Base-by-base conservation (phyloP, 2,113 vertebrate species). In the Phyllostomus discolor region DNA sequence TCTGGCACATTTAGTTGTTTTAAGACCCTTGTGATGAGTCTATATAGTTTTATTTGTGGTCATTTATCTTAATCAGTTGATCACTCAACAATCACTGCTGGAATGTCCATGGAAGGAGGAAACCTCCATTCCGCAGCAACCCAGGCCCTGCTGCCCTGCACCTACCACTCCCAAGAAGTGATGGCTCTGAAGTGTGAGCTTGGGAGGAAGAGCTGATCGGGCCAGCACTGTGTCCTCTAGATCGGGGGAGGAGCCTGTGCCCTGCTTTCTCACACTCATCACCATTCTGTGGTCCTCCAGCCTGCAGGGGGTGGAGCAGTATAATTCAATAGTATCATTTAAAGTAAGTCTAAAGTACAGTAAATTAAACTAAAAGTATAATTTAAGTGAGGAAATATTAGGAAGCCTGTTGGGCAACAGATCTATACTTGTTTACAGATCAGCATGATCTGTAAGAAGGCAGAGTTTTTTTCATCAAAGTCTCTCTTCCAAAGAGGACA, bases 1-100 rank as follows among this genome's bases (percentile, higher is more conserved):
- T 70, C 70, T 85, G 52, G 59, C 62, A 15, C n/a, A 69, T 82
- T 91, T 66, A 91, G 35, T 76, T 78, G 81, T 33, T 26, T 84
- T 78, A 62, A 93, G 19, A 91, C 41, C 87, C 80, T 19, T 38
- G 43, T 57, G 64, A 89, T 20, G 33, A 54, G 46, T 67, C 70
- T 72, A 22, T 81, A 41, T 38, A 50, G 69, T 75, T 93, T 84
- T 75, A 75, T 43, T 93, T 41, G 8, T 19, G 22, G 54, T 86
- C 1, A 54, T 93, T 94, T 96, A 43, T 83, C 19, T 41, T 82
- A 70, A 31, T 90, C 41, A 22, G 35, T 81, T 79, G 57, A 80
- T 95, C 28, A 31, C 19, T 35, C 41, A 38, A 4, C 54, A 38
- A 35, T 67, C 0, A 5, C 8, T n/a, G 26, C 86, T 66, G n/a